phyloP scores from a whole-genome alignment of 1,140 invertebrate species.

The Coelopa frigida region DNA sequence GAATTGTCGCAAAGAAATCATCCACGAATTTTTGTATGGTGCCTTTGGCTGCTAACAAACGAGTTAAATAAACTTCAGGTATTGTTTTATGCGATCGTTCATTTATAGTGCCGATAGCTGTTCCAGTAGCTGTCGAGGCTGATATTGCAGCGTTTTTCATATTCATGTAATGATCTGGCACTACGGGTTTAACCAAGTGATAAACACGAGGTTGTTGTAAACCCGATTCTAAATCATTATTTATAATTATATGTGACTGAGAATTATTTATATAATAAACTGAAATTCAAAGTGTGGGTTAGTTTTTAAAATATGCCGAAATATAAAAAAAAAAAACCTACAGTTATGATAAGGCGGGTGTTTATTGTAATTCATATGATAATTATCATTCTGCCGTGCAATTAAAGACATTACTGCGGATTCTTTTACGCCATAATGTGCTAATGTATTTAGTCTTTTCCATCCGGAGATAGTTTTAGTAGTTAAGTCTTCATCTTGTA shows the following conservation, averaged over 20 bases:
- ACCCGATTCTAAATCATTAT: slow-evolving; percentile 67
- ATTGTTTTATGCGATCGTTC: slow-evolving; percentile 86
- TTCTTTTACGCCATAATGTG: slow-evolving; percentile 89
- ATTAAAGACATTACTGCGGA: slow-evolving; percentile 91
- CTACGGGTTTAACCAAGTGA: slow-evolving; percentile 75
- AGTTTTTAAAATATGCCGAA: not conserved
- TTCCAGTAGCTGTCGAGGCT: slow-evolving; percentile 22
- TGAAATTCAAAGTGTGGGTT: slow-evolving; percentile 18
- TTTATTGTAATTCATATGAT: slow-evolving; percentile 61
- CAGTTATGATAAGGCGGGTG: slow-evolving; percentile 75
- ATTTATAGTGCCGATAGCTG: slow-evolving; percentile 26
- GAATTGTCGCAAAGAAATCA: slow-evolving; percentile 84
- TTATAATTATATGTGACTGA: slow-evolving; percentile 68
- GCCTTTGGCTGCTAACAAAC: slow-evolving; percentile 87
- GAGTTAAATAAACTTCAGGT: slow-evolving; percentile 90
- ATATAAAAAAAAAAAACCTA: slow-evolving; percentile 21
- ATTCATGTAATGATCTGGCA: slow-evolving; percentile 44
- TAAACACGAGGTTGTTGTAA: slow-evolving; percentile 52
- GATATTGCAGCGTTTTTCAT: slow-evolving; percentile 41
- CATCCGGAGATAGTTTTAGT: slow-evolving; percentile 82
- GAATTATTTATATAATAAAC: slow-evolving; percentile 52
- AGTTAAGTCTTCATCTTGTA: slow-evolving; percentile 89
- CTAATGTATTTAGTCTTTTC: slow-evolving; percentile 85
- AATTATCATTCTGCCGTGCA: slow-evolving; percentile 77
- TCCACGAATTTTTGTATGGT: slow-evolving; percentile 96